Evolutionary conservation across 1,140 invertebrate species (phyloP), one percentile per base, ranked within the genome.

Genomic region (Neelides sp.): DNA sequence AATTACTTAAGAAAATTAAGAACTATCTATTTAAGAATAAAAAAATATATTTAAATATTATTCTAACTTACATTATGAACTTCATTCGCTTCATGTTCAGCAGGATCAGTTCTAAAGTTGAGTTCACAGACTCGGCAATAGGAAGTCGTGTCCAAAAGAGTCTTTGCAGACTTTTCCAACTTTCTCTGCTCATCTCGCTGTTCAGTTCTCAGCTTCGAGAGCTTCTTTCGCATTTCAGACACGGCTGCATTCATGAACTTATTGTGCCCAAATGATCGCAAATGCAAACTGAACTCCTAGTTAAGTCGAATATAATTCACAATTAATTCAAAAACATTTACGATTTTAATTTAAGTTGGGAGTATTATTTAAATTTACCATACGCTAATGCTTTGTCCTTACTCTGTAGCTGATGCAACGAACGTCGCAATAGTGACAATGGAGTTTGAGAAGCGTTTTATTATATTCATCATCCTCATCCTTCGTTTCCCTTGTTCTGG

Each of bases 101-200:
- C 55, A 3, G 58, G 58, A 42, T 60, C 58, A 5, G 58, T 60
- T 32, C 58, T 20, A 26, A 60, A 56, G 24, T 56, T 60, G 2
- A 60, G 41, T 19, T 60, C 58, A 36, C 58, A 60, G 1, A 60
- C 58, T n/a, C 58, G 37, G 26, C 58, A 60, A 40, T 57, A 54
- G 0, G 48, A 52, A 1, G 58, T 52, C 7, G 58, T 60, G 28
- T 60, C 58, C 8, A 52, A 57, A 8, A 60, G 36, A 1, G 48
- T 52, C 15, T 57, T 55, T 40, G 46, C 26, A 13, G 48, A 47
- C 32, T 60, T 57, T 32, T 60, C 58, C 12, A 57, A 22, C 45
- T 52, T 51, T 12, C 52, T 39, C 27, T 60, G 58, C 23, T 60
- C 52, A 34, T 60, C 58, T 22, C 55, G 28, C 22, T 54, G 49